Percentiles rank a stretch among this genome's conserved stretches.
These are phyloP conservation scores for Equus quagga DNA, from an alignment of 2,113 vertebrate genomes.

Conservation along the genomic window DNA sequence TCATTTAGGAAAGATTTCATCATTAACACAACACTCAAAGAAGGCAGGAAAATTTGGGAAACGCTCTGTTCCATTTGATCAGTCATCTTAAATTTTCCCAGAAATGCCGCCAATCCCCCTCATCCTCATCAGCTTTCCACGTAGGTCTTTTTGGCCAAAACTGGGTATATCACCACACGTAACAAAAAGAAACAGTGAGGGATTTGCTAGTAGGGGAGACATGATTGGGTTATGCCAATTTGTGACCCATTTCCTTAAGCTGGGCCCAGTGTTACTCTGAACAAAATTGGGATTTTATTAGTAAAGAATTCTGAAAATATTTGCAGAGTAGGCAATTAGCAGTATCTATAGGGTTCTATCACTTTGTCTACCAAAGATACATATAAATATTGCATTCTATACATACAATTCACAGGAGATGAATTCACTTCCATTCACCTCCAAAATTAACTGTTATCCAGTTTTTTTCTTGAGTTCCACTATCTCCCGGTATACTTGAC, in stretches of 20 bases:
- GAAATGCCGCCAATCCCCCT: fast-evolving
- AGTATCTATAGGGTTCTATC: not conserved
- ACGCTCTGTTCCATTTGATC: not conserved
- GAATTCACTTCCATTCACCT: not conserved
- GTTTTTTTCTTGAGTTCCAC: not conserved
- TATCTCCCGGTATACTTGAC: not conserved
- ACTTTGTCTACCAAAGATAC: not conserved
- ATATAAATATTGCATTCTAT: not conserved
- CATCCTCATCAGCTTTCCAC: not conserved
- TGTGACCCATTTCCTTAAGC: not conserved
- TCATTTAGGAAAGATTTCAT: not conserved
- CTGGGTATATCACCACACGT: not conserved
- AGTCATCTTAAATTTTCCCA: not conserved
- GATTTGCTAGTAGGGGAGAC: not conserved
- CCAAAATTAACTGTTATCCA: not conserved
- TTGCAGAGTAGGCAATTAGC: not conserved
- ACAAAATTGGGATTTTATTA: not conserved
- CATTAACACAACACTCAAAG: not conserved
- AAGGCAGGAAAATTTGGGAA: not conserved
- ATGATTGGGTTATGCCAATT: not conserved
- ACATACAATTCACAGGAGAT: not conserved
- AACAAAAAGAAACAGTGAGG: not conserved
- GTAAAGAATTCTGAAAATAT: not conserved
- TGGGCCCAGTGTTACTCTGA: not conserved
- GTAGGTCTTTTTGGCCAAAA: not conserved